Base-by-base conservation (phyloP, 2,888 invertebrate species). In the Tachystola acroxantha region DNA sequence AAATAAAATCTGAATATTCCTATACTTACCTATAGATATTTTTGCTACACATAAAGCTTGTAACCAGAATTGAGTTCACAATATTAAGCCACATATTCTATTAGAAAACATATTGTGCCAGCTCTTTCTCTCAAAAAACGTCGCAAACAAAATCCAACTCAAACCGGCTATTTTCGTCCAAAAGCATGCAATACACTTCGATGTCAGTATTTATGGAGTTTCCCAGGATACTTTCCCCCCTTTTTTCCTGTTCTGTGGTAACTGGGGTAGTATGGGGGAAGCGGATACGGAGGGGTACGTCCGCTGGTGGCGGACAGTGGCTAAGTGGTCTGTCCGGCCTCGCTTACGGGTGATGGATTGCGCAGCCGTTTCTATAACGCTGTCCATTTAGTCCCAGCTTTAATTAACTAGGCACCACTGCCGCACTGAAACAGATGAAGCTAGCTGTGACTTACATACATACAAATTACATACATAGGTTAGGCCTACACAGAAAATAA, bases 311-410 rank as follows among this genome's bases (percentile, higher is more conserved):
- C 40, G 40, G 40, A 37, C 40, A 41, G 68, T 67, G 68, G 75
- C 70, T 78, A 80, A 80, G 79, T 80, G 76, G 67, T 68, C 72
- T 73, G 73, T 79, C 78, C 70, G 62, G 65, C 53, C 64, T 64
- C 65, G 66, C 71, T 65, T 68, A 60, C 69, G 60, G 58, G 71
- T 79, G 79, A 78, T 78, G 76, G 78, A 79, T 79, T 63, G 69
- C 65, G 48, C 64, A 57, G 49, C 66, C 62, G 63, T 50, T 52
- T 45, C 55, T 53, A 50, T 48, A 49, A 48, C 53, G 48, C 49
- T 42, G 43, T 40, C 50, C 50, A 42, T 53, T 53, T 47, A 46
- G 43, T 41, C 40, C 32, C 37, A 34, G 40, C 41, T 43, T 46
- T 50, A 47, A 48, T 45, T 48, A 41, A 41, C 37, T 35, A 37